phyloP scores from a whole-genome alignment of 2,113 vertebrate species.

The Rhynchomys soricoides region DNA sequence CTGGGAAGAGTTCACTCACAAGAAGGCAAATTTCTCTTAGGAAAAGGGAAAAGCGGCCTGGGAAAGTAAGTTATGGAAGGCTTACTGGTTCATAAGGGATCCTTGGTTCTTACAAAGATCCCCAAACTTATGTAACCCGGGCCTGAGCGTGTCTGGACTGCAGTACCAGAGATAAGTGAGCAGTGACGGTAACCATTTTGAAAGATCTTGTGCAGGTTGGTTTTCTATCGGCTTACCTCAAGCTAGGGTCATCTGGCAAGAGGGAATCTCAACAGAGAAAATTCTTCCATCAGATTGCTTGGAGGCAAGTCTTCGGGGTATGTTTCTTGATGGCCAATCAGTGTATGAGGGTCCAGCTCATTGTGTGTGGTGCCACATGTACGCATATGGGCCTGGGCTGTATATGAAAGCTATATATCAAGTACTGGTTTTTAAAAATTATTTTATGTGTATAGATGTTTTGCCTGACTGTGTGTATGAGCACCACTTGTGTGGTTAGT shows the following conservation, averaged over 20 bases:
- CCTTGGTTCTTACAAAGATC: not conserved
- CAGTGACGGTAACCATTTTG: not conserved
- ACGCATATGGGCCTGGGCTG: not conserved
- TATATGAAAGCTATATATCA: not conserved
- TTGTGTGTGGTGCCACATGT: not conserved
- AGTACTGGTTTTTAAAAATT: not conserved
- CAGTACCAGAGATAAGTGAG: not conserved
- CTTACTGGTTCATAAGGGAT: fast-evolving
- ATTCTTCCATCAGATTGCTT: not conserved
- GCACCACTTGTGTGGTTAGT: not conserved
- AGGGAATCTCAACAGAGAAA: not conserved
- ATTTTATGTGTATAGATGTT: not conserved
- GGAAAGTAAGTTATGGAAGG: not conserved
- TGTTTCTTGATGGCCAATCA: not conserved
- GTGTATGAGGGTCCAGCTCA: not conserved
- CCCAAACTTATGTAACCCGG: not conserved
- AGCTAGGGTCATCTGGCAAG: not conserved
- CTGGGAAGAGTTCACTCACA: not conserved
- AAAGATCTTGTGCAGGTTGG: not conserved
- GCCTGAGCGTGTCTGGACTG: not conserved
- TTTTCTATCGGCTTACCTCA: not conserved
- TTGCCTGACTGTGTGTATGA: not conserved
- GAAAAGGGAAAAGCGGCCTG: not conserved
- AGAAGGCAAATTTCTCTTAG: not conserved
- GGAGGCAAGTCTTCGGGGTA: not conserved